phyloP scores from a whole-genome alignment of 30 jellyfish, hydroid and myxozoan species.

The Hydractinia echinata region DNA sequence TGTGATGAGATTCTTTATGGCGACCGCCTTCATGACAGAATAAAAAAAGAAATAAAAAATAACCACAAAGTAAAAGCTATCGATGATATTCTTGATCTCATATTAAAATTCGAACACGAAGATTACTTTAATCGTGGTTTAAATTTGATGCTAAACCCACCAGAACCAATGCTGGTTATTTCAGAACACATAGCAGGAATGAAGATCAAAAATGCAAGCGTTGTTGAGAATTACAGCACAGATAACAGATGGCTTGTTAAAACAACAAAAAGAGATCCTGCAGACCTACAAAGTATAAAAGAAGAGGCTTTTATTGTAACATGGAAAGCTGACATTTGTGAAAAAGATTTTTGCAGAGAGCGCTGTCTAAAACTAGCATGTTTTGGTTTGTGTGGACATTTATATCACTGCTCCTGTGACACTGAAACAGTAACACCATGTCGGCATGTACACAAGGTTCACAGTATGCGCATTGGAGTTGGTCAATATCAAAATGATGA shows the following conservation, averaged over 20 bases:
- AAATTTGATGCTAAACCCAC: constrained; percentile 34
- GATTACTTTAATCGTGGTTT: constrained; percentile 38
- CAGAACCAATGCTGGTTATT: constrained; percentile 6
- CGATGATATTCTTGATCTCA: constrained; percentile 36
- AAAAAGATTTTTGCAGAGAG: constrained; percentile 33
- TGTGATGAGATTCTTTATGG: constrained; percentile 45
- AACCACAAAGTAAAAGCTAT: constrained; percentile 22
- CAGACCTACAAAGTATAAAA: constrained; percentile 28
- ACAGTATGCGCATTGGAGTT: constrained; percentile 35
- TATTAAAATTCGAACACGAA: constrained; percentile 28
- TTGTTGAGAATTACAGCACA: constrained; percentile 28
- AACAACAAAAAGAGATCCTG: constrained; percentile 35
- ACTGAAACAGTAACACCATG: constrained; percentile 28
- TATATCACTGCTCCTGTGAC: constrained; percentile 36
- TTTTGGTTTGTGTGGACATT: constrained; percentile 41
- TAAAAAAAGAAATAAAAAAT: constrained; percentile 40
- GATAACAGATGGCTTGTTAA: constrained; percentile 42
- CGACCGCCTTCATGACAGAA: constrained; percentile 41
- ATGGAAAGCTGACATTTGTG: constrained; percentile 42
- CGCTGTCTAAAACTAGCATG: constrained; percentile 37
- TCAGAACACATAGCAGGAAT: constrained; percentile 38
- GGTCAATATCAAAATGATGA: constrained; percentile 15
- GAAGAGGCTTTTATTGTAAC: constrained; percentile 25
- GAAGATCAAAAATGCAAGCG: constrained; percentile 17
- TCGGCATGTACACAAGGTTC: constrained; percentile 37